Evolutionary conservation across 2,888 invertebrate genomes (phyloP).

Genomic region (Gastrophysa polygoni): DNA sequence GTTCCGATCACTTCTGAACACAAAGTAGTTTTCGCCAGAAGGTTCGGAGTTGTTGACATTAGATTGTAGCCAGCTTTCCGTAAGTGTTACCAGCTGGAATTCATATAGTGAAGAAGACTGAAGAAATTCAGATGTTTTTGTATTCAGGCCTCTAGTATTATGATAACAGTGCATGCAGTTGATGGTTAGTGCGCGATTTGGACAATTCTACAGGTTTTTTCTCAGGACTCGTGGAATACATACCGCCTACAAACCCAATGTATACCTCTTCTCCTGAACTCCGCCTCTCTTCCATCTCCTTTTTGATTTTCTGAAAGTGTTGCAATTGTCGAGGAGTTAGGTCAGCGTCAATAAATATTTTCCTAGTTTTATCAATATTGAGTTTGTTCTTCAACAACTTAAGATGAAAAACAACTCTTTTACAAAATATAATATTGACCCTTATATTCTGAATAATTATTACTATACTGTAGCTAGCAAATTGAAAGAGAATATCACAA

Average conservation of each 20-base stretch:
- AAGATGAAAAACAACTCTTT: no score
- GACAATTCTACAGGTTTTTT: slow-evolving; percentile 2
- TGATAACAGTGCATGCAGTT: slow-evolving; percentile 8
- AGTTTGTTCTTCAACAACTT: slow-evolving; percentile 9
- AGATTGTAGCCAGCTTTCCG: slow-evolving; percentile 1
- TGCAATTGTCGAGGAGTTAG: slow-evolving; percentile 4
- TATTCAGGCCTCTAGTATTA: not conserved
- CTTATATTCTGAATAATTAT: no score
- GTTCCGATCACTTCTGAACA: slow-evolving; percentile 10
- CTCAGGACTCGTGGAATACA: not conserved
- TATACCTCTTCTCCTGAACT: slow-evolving; percentile 3
- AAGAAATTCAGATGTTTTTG: slow-evolving; percentile 1
- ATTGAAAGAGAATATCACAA: no score
- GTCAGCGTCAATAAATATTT: slow-evolving; percentile 3
- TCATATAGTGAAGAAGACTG: slow-evolving; percentile 4
- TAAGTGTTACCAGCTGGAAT: slow-evolving; percentile 2
- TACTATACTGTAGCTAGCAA: no score
- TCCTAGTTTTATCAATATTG: slow-evolving; percentile 1
- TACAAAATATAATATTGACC: no score
- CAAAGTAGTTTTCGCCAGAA: slow-evolving; percentile 6
- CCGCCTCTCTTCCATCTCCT: not conserved
- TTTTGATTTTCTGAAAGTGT: slow-evolving; percentile 7
- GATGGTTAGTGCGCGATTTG: slow-evolving; percentile 4
- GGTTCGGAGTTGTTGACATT: not conserved
- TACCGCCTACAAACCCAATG: not conserved